These are phyloP conservation scores for Epinotia brunnichana DNA, from an alignment of 2,888 invertebrate species.

Conservation along the genomic window DNA sequence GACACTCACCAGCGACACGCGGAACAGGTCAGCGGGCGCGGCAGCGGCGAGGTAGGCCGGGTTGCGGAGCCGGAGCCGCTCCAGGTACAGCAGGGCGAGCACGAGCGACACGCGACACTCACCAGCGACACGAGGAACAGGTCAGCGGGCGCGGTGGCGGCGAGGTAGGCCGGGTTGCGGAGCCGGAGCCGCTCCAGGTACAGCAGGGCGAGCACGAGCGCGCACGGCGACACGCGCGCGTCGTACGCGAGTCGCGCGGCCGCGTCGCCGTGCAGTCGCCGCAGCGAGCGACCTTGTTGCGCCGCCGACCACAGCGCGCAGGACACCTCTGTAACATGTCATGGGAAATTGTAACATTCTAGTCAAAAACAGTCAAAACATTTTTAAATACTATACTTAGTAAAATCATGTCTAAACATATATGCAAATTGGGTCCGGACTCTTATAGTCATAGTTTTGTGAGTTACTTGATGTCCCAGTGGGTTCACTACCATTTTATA, in stretches of 20 bases:
- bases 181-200: constrained; percentile 95
- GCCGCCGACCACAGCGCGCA: constrained; percentile 92
- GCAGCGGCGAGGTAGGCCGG: constrained; percentile 86
- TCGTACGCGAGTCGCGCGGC: constrained; percentile 90
- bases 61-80: neutral
- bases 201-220: constrained; percentile 95
- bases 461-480: too few relatives aligned
- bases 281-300: constrained; percentile 89
- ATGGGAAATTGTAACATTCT: neutral
- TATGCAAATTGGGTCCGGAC: too few relatives aligned
- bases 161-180: constrained; percentile 92
- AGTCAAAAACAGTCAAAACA: too few relatives aligned
- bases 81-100: neutral
- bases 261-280: constrained; percentile 89
- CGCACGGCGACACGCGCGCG: constrained; percentile 95
- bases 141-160: constrained; percentile 93
- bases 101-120: constrained; percentile 54
- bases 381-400: too few relatives aligned
- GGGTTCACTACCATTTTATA: too few relatives aligned
- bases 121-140: constrained; percentile 97
- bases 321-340: constrained; percentile 86
- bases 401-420: too few relatives aligned
- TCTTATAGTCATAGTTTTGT: too few relatives aligned
- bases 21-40: constrained; percentile 93
- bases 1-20: constrained; percentile 57